These are phyloP conservation scores for Tenthredo scrophulariae DNA, from an alignment of 2,888 invertebrate genomes.

Conservation along the genomic window DNA sequence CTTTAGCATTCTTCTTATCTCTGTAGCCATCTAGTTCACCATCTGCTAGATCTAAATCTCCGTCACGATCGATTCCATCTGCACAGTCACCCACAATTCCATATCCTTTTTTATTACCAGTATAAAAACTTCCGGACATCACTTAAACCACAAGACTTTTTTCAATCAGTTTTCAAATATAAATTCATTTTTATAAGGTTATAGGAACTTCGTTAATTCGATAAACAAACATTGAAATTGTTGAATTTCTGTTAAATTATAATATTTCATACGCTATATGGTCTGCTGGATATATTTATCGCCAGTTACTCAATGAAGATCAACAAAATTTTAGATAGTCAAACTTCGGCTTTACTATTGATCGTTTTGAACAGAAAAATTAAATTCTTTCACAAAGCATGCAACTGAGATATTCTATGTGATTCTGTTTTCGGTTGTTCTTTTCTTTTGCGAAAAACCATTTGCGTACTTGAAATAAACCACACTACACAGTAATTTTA, in stretches of 20 bases:
- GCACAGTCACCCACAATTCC: constrained; percentile 76
- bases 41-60: constrained; percentile 88
- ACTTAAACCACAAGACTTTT: constrained; percentile 46
- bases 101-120: constrained; percentile 62
- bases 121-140: constrained; percentile 30
- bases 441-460: constrained; percentile 19
- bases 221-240: not conserved
- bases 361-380: not conserved
- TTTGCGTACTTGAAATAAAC: constrained; percentile 35
- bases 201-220: not conserved
- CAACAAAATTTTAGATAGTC: not conserved
- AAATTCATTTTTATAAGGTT: not conserved
- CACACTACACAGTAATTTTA: constrained; percentile 44
- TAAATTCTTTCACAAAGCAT: constrained; percentile 32
- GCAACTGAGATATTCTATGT: constrained; percentile 25
- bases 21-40: constrained; percentile 87
- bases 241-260: not conserved
- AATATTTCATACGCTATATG: not conserved
- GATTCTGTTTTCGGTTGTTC: not conserved
- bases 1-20: constrained; percentile 92
- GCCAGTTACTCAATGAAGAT: not conserved
- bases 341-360: not conserved
- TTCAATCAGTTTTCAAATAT: constrained; percentile 12
- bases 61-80: constrained; percentile 82
- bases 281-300: not conserved